Base-by-base conservation (phyloP, 2,888 invertebrate species). In the Minunthozetes semirufus region DNA sequence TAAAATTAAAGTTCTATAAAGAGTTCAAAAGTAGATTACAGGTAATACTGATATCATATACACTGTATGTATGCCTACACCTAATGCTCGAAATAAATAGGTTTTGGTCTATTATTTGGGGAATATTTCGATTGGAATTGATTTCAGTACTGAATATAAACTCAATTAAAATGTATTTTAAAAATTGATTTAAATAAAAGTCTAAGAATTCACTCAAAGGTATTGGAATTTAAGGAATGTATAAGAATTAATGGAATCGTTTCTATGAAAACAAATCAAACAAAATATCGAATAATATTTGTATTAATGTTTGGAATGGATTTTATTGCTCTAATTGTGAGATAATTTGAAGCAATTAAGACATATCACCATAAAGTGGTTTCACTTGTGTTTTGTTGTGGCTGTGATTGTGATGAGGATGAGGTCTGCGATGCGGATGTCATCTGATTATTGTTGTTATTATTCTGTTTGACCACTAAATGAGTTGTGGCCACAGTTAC, bases 351-450 rank as follows among this genome's bases (percentile, higher is more conserved):
- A 61, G 61, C 61, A 29, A 19, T 59, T 13, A 59, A 29, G 59
- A 25, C 27, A 15, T 59, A 33, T 70, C 48, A 70, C 70, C 70
- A 70, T 48, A 70, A 25, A 19, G 46, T 46, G 17, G 70, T 70
- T 46, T 70, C 70, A 48, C 38, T 70, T 13, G 70, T 38, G 17
- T 66, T n/a, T n/a, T 66, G 38, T 17, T 29, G 46, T 48, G 42
- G 22, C 25, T 70, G 70, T 48, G 70, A 48, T 22, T 70, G 70
- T 8, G 70, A 25, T 48, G 46, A 48, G 13, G 70, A 70, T 25
- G 70, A 70, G 13, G 70, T 48, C 48, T 19, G 22, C 17, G 48
- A 19, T 42, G n/a, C 19, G 6, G 70, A 46, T 46, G 70, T 70
- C 25, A 27, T 48, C 11, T 70, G 42, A 19, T 33, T 66, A 11